A percentile compares a stretch with the other conserved stretches of the same genome.
Conservation (phyloP, 2,888 invertebrate genomes). For the Notocelia uddmanniana region DNA sequence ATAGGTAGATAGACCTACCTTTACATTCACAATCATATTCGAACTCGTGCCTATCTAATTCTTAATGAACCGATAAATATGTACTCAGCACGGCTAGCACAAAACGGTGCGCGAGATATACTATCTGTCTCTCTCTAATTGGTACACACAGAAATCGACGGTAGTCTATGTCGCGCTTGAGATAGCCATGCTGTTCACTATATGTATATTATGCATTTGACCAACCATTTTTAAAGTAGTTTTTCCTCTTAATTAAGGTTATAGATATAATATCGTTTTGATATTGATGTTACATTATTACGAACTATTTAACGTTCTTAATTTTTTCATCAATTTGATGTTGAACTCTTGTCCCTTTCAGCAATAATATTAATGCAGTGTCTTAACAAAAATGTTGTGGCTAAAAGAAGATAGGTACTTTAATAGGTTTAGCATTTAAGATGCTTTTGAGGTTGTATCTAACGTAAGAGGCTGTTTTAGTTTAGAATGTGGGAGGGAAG, state of each 20-base stretch:
- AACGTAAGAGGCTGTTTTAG: conserved; percentile 70
- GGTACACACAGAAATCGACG: too few relatives aligned
- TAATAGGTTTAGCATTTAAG: conserved; percentile 58
- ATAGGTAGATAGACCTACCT: too few relatives aligned
- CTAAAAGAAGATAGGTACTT: conserved; percentile 63
- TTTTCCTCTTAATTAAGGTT: too few relatives aligned
- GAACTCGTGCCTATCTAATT: neutral
- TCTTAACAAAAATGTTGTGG: conserved; percentile 77
- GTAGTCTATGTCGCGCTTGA: too few relatives aligned
- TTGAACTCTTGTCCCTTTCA: conserved; percentile 50
- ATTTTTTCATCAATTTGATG: too few relatives aligned
- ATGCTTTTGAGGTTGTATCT: conserved; percentile 69
- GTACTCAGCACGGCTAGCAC: too few relatives aligned
- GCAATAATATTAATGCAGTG: conserved; percentile 74
- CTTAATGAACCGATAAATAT: neutral
- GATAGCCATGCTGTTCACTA: too few relatives aligned
- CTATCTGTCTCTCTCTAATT: too few relatives aligned
- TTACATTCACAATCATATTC: neutral
- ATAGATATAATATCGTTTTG: neutral
- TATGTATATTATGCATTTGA: too few relatives aligned
- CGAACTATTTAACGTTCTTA: neutral
- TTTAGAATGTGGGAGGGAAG: conserved; percentile 55
- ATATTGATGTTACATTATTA: conserved; percentile 1
- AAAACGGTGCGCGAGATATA: too few relatives aligned
- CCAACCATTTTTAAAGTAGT: too few relatives aligned